phyloP scores from a whole-genome alignment of 2,888 invertebrate species.

The Sipha maydis region DNA sequence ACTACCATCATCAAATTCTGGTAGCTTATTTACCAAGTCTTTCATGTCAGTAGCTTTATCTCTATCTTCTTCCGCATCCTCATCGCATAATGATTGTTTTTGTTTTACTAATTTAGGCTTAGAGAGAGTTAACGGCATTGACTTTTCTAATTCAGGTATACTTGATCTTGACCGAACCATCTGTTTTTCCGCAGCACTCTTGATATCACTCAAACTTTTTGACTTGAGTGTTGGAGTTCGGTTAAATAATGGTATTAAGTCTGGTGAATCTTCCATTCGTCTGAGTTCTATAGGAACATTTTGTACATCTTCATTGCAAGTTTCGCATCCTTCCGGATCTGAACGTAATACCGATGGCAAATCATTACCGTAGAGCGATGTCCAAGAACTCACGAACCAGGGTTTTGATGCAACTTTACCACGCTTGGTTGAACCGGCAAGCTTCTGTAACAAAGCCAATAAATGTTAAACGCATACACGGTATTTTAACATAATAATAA shows the following conservation, averaged over 20 bases:
- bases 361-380: conserved; percentile 69
- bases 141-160: conserved; percentile 63
- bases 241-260: conserved; percentile 64
- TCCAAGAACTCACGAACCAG: conserved; percentile 87
- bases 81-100: conserved; percentile 83
- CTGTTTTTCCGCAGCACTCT: conserved; percentile 41
- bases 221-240: conserved; percentile 73
- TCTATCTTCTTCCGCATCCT: conserved; percentile 66
- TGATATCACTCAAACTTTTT: conserved; percentile 83
- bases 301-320: conserved; percentile 69
- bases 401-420: conserved; percentile 73
- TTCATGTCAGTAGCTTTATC: conserved; percentile 74
- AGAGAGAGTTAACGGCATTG: conserved; percentile 43
- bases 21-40: conserved; percentile 74
- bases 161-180: conserved; percentile 56
- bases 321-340: conserved; percentile 73
- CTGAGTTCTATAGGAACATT: conserved; percentile 90
- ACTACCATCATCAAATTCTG: conserved; percentile 71
- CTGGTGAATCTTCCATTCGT: conserved; percentile 74
- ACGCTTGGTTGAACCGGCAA: conserved; percentile 76
- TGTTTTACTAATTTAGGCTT: conserved; percentile 85
- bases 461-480: conserved; percentile 30
- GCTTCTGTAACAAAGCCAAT: conserved; percentile 71
- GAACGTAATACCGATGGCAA: conserved; percentile 68
- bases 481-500: background rate